Evolutionary conservation across 2,113 vertebrate species (phyloP), one percentile per base, ranked within the genome.

Genomic region (Lampris incognitus): DNA sequence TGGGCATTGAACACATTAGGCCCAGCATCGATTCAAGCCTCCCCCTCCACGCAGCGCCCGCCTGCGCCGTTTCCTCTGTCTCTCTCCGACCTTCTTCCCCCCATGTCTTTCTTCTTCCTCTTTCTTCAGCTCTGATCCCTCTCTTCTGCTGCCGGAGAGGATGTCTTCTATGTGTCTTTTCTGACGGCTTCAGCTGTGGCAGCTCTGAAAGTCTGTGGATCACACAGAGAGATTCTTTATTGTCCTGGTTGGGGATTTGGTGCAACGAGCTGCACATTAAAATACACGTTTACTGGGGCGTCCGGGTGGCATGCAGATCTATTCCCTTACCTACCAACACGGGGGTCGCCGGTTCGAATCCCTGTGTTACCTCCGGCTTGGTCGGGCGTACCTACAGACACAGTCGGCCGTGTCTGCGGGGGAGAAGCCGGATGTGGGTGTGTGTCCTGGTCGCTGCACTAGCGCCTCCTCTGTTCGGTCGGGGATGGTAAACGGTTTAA

Each of bases 1-100:
- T 24, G 65, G 84, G 83, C 86, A 88, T 82, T 92, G 85, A 88
- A 88, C 56, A 85, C 78, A 89, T 91, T 85, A 90, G 72, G 80
- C 81, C 46, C 79, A 63, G 74, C 85, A 88, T 86, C 57, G 74
- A 94, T 90, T 88, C 74, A 64, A 87, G 68, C 78, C 79, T 68
- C 58, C 59, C 74, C 75, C 66, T 46, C n/a, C 58, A 13, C 42
- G 4, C 46, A 9, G 4, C n/a, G 46, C 42, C 37, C 69, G 60
- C 51, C 51, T 37, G 24, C 48, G 4, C 13, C 48, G 24, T 72
- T 63, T 24, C 56, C 72, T 72, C 72, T 10, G 68, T 67, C 52
- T 41, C 81, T 72, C 57, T 24, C 24, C 24, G 24, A 24, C 24
- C 24, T 24, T 24, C 24, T 24, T 24, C 24, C 24, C 24, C 46